These are phyloP conservation scores for Neodiprion lecontei DNA, from an alignment of 1,140 invertebrate species.

Conservation along the genomic window DNA sequence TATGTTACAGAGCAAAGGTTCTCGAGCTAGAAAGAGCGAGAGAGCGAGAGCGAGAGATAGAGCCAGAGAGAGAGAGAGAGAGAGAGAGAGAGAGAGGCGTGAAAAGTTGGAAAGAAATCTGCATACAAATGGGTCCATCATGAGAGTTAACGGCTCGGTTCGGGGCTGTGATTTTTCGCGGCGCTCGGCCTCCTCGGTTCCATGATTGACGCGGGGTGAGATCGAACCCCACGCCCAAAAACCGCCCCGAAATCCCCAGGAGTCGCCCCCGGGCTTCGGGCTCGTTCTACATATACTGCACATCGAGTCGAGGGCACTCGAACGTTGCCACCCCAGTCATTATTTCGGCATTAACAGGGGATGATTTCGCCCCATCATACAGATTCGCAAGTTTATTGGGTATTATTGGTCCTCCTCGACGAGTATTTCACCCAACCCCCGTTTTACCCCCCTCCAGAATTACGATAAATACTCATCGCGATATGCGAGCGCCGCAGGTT, in stretches of 20 bases:
- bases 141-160: constrained; percentile 24
- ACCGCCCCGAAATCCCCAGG: neutral
- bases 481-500: too few species aligned
- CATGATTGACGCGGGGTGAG: constrained; percentile 38
- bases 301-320: constrained; percentile 42
- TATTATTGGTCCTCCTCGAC: neutral
- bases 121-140: constrained; percentile 31
- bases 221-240: neutral
- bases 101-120: constrained; percentile 23
- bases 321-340: constrained; percentile 56
- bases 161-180: constrained; percentile 17
- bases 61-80: too few species aligned
- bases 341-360: constrained; percentile 56
- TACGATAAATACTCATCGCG: too few species aligned
- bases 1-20: too few species aligned
- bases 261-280: constrained; percentile 1
- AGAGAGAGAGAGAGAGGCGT: neutral
- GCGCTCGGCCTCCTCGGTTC: constrained; percentile 13
- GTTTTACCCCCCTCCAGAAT: too few species aligned
- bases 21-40: too few species aligned
- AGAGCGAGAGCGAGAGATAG: too few species aligned
- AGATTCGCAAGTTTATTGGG: neutral
- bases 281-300: neutral
- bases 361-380: constrained; percentile 40
- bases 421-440: neutral